Evolutionary conservation across 1,140 invertebrate genomes (phyloP).

Genomic region (Atta texana): DNA sequence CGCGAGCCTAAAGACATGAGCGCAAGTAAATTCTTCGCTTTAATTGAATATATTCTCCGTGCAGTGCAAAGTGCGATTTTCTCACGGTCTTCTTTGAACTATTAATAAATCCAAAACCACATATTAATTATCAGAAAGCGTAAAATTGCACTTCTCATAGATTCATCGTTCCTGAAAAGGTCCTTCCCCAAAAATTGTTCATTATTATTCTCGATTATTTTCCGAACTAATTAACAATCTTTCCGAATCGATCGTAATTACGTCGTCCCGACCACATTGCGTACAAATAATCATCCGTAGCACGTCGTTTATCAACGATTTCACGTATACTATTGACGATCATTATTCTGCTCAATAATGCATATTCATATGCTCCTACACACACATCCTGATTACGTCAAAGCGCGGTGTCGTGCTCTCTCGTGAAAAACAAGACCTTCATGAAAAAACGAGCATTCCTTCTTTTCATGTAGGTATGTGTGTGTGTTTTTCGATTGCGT

Average conservation of each 20-base stretch:
- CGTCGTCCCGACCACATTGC: not conserved
- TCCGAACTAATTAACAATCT: not conserved
- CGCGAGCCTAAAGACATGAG: not conserved
- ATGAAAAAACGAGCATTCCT: slow-evolving; percentile 2
- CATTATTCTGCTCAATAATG: slow-evolving; percentile 57
- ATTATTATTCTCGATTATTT: slow-evolving; percentile 3
- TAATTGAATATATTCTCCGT: slow-evolving; percentile 12
- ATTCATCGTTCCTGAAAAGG: not conserved
- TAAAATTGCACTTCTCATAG: not conserved
- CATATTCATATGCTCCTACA: slow-evolving; percentile 39
- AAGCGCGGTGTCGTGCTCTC: not conserved
- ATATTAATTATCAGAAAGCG: not conserved
- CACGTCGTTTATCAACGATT: slow-evolving; percentile 33
- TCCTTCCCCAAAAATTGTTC: not conserved
- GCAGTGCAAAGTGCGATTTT: slow-evolving; percentile 30
- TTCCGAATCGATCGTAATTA: too few species aligned
- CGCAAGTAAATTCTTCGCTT: slow-evolving; percentile 29
- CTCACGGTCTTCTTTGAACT: not conserved
- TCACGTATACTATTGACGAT: not conserved
- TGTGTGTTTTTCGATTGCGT: slow-evolving; percentile 18
- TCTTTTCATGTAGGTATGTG: not conserved
- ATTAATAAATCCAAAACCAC: not conserved
- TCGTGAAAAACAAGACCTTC: slow-evolving; percentile 29
- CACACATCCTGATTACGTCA: not conserved
- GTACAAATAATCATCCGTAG: slow-evolving; percentile 16